These are phyloP conservation scores for Embiotoca jacksoni DNA, from an alignment of 2,113 vertebrate genomes.

Conservation along the genomic window DNA sequence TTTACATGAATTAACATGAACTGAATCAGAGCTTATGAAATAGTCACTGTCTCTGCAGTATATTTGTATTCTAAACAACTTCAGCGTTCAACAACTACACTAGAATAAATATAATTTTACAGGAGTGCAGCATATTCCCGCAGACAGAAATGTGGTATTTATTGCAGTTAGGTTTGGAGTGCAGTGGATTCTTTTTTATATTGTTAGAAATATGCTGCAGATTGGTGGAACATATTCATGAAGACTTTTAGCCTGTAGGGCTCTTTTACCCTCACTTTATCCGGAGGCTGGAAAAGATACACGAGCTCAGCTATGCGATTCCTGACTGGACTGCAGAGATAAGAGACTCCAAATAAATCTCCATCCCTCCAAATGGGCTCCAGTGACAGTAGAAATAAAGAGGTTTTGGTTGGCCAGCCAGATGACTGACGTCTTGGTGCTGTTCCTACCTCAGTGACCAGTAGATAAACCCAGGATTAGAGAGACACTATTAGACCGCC, in stretches of 20 bases:
- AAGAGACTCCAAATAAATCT: slow-evolving; percentile 86
- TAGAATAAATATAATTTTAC: slow-evolving; percentile 23
- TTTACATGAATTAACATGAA: neutral
- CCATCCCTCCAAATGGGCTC: slow-evolving; percentile 80
- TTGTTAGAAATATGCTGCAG: slow-evolving; percentile 63
- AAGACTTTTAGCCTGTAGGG: slow-evolving; percentile 62
- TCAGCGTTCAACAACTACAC: neutral
- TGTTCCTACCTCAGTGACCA: slow-evolving; percentile 72
- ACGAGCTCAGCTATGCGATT: slow-evolving; percentile 85
- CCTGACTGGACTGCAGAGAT: slow-evolving; percentile 83
- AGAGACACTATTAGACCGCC: slow-evolving; percentile 67
- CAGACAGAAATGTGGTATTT: slow-evolving; percentile 51
- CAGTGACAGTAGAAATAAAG: slow-evolving; percentile 86
- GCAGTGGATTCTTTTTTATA: slow-evolving; percentile 37
- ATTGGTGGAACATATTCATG: slow-evolving; percentile 68
- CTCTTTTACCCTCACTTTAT: slow-evolving; percentile 62
- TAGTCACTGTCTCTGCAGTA: neutral
- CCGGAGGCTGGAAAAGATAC: slow-evolving; percentile 76
- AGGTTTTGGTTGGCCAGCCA: slow-evolving; percentile 81
- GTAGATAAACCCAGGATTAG: slow-evolving; percentile 78
- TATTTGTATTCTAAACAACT: neutral
- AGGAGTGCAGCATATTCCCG: slow-evolving; percentile 21
- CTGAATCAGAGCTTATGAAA: slow-evolving; percentile 16
- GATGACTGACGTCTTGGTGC: slow-evolving; percentile 83
- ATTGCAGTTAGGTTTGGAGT: slow-evolving; percentile 41